These are phyloP conservation scores for Pilophorus perplexus DNA, from an alignment of 2,888 invertebrate species.

Conservation along the genomic window DNA sequence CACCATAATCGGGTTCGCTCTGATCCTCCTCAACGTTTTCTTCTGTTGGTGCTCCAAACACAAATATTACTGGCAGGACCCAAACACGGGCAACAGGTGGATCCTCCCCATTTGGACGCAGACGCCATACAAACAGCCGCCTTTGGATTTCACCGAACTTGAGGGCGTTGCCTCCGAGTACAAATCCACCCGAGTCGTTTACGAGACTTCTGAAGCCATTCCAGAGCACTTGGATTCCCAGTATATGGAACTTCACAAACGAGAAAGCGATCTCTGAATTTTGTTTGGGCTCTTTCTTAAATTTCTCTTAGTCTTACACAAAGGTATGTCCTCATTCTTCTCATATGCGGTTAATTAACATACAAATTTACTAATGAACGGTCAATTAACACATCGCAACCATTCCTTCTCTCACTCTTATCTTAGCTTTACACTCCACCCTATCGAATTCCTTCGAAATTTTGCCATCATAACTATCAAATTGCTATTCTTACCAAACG, in stretches of 20 bases:
- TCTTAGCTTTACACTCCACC: no score
- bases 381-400: no score
- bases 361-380: no score
- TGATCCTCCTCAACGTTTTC: conserved; percentile 73
- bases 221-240: conserved; percentile 52
- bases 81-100: conserved; percentile 84
- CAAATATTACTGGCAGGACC: conserved; percentile 76
- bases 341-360: not conserved
- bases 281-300: not conserved
- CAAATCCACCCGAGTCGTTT: conserved; percentile 49
- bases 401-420: no score
- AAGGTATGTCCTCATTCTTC: not conserved
- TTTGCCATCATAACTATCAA: no score
- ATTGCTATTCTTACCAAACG: no score
- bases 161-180: conserved; percentile 53
- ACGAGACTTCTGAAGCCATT: conserved; percentile 49
- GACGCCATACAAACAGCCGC: conserved; percentile 77
- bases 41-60: conserved; percentile 80
- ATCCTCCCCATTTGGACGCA: conserved; percentile 79
- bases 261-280: conserved; percentile 75
- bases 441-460: no score
- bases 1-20: conserved; percentile 65
- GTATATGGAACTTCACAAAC: conserved; percentile 68
- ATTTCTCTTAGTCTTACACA: not conserved
- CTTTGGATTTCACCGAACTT: conserved; percentile 74